Conservation (phyloP, 2,113 vertebrate genomes). For the Circaetus gallicus region DNA sequence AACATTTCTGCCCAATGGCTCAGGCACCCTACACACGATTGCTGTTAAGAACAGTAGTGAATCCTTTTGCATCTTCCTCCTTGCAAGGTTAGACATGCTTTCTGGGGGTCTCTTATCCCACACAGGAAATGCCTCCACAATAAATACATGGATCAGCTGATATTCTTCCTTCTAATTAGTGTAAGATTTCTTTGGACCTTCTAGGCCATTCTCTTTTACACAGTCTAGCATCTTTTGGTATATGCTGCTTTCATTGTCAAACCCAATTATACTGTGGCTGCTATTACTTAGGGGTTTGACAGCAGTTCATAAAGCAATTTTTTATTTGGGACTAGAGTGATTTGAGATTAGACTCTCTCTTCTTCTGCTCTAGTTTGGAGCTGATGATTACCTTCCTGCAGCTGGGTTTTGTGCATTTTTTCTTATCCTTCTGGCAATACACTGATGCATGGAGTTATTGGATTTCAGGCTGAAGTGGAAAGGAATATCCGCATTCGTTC, state of each 20-base stretch:
- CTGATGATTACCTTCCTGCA: background rate
- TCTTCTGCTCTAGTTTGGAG: background rate
- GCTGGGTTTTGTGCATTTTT: background rate
- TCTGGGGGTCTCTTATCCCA: background rate
- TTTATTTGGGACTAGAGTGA: background rate
- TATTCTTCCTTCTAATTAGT: slow-evolving; percentile 10
- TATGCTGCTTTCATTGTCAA: background rate
- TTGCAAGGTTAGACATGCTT: background rate
- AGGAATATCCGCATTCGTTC: background rate
- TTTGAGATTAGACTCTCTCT: background rate
- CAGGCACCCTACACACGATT: background rate
- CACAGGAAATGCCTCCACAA: background rate
- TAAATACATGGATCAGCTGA: background rate
- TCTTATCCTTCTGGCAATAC: background rate
- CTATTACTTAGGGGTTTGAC: background rate
- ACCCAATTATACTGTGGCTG: background rate
- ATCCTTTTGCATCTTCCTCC: background rate
- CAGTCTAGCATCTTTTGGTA: background rate
- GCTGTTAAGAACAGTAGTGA: background rate
- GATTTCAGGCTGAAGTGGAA: slow-evolving; percentile 12
- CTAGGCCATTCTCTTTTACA: background rate
- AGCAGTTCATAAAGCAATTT: background rate
- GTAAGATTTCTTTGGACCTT: background rate
- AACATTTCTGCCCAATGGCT: background rate
- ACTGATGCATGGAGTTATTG: background rate